Evolutionary conservation across 2,888 invertebrate genomes (phyloP).

Genomic region (Zygaena filipendulae): DNA sequence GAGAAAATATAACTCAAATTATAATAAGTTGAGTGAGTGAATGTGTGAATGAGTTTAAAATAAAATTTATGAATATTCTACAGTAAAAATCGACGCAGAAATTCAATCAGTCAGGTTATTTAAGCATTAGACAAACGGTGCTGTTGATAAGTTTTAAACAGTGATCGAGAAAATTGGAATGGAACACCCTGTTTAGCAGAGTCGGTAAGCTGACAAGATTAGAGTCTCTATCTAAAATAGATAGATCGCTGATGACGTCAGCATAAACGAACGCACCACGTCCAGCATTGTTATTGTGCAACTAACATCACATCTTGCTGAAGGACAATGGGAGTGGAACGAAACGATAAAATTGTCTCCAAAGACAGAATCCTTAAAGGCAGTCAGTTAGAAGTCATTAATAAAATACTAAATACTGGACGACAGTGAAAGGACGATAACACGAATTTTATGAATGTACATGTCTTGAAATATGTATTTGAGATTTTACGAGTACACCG

Average conservation of each 20-base stretch:
- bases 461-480: no score
- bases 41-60: no score
- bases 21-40: no score
- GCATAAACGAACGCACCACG: slow-evolving; percentile 28
- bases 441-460: slow-evolving; percentile 20
- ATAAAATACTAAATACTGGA: slow-evolving; percentile 48
- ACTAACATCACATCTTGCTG: slow-evolving; percentile 51
- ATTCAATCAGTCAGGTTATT: no score
- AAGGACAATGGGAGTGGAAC: slow-evolving; percentile 39
- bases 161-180: no score
- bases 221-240: slow-evolving; percentile 45
- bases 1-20: no score
- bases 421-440: slow-evolving; percentile 39
- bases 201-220: slow-evolving; percentile 36
- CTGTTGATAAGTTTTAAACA: no score
- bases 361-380: slow-evolving; percentile 45
- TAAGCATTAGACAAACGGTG: no score
- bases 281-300: slow-evolving; percentile 54
- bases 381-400: slow-evolving; percentile 41
- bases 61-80: no score
- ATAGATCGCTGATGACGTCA: slow-evolving; percentile 50
- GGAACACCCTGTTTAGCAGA: slow-evolving; percentile 34
- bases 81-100: no score
- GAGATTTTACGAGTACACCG: no score
- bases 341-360: slow-evolving; percentile 55